A percentile compares a stretch with the other conserved stretches of the same genome.
Conservation (phyloP, 2,888 invertebrate species). For the Drosophila cognata region DNA sequence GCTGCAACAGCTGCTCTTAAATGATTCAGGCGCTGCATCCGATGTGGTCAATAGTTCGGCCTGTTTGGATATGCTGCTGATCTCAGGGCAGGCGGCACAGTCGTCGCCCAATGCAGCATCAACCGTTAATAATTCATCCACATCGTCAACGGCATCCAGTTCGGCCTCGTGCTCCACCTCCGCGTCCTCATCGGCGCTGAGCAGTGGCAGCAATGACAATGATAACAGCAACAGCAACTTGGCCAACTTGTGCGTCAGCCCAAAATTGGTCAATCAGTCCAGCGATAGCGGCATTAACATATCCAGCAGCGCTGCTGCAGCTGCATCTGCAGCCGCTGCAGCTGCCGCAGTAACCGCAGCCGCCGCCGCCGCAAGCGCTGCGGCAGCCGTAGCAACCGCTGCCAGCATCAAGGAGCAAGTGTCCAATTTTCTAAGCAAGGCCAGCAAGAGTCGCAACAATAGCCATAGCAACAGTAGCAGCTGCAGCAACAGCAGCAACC, state of each 20-base stretch:
- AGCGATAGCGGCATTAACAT: constrained; percentile 77
- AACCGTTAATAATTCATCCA: constrained; percentile 54
- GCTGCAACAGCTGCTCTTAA: constrained; percentile 49
- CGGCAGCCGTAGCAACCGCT: constrained; percentile 33
- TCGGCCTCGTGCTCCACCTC: constrained; percentile 58
- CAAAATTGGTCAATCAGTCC: constrained; percentile 73
- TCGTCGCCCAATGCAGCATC: constrained; percentile 80
- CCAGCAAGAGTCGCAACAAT: constrained; percentile 39
- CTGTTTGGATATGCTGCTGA: constrained; percentile 72
- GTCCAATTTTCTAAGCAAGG: constrained; percentile 62
- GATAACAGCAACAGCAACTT: constrained; percentile 50
- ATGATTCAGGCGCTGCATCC: constrained; percentile 80
- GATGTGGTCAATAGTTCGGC: constrained; percentile 71
- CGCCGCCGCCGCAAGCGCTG: constrained; percentile 11
- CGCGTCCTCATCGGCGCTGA: constrained; percentile 38
- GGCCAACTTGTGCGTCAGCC: constrained; percentile 37
- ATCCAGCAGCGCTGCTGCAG: constrained; percentile 5
- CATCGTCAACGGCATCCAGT: constrained; percentile 74
- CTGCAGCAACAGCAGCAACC: constrained; percentile 41
- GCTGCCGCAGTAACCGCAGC: constrained; percentile 32
- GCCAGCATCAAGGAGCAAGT: constrained; percentile 54
- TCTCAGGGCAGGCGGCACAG: constrained; percentile 70
- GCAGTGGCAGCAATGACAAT: constrained; percentile 34
- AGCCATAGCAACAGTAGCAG: constrained; percentile 35
- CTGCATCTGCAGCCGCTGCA: constrained; percentile 18